Evolutionary conservation across 2,888 invertebrate genomes (phyloP).

Genomic region (Dicyrtomina minuta): DNA sequence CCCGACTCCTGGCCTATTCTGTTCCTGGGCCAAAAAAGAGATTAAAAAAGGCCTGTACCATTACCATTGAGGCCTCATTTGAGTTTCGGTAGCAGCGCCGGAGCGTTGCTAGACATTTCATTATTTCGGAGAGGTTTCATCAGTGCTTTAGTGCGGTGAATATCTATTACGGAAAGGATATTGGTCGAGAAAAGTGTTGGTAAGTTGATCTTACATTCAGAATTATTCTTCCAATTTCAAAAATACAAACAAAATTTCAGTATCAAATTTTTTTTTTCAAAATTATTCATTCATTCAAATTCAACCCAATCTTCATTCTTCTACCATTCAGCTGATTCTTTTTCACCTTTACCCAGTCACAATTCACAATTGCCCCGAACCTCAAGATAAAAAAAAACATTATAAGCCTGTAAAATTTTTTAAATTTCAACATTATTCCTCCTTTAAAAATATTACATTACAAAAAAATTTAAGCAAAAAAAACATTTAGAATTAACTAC

Average conservation of each 20-base stretch:
- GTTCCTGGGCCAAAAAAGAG: slow-evolving; percentile 54
- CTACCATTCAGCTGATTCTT: too few relatives aligned
- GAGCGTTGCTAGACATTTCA: slow-evolving; percentile 48
- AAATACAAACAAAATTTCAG: slow-evolving; percentile 1
- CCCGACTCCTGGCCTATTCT: slow-evolving; percentile 37
- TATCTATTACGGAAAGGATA: slow-evolving; percentile 35
- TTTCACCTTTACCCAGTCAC: not conserved
- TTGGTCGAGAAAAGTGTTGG: slow-evolving; percentile 46
- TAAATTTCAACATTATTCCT: too few relatives aligned
- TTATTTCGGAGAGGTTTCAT: slow-evolving; percentile 25
- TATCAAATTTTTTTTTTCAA: too few relatives aligned
- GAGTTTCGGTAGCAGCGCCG: slow-evolving; percentile 53
- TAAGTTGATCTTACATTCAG: slow-evolving; percentile 32
- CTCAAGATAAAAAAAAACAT: too few relatives aligned
- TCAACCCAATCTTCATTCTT: too few relatives aligned
- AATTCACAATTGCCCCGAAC: not conserved
- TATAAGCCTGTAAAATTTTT: too few relatives aligned
- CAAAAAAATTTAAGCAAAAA: too few relatives aligned
- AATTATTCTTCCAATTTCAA: too few relatives aligned
- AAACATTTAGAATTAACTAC: too few relatives aligned
- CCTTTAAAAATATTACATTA: too few relatives aligned
- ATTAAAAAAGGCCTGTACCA: slow-evolving; percentile 54
- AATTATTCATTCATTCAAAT: too few relatives aligned
- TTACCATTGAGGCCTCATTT: slow-evolving; percentile 53
- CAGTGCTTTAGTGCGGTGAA: slow-evolving; percentile 38